Percentiles rank a stretch among this genome's conserved stretches.
Conservation (phyloP, 2,113 vertebrate species). For the rat (Rattus norvegicus) region GRCr8 NC_086036.1:80445501-80446000, state of each 20-base stretch:
- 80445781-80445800: background rate
- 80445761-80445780: constrained; percentile 16
- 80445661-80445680: background rate
- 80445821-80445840: constrained; percentile 10
- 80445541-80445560: background rate
- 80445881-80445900: background rate
- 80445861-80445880: background rate
- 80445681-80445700: background rate
- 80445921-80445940: background rate
- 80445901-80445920: background rate
- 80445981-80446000: too few relatives aligned
- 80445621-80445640: background rate
- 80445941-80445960: background rate
- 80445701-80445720: background rate
- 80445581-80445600: constrained; percentile 15
- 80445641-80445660: background rate
- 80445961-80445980: too few relatives aligned
- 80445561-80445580: constrained; percentile 34
- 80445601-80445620: background rate
- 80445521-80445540: background rate
- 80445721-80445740: background rate
- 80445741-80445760: background rate
- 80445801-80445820: background rate
- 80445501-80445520: background rate
- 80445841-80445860: background rate